These are phyloP conservation scores for Lepidonotus clava DNA, from an alignment of 2,888 invertebrate genomes.

Conservation along the genomic window DNA sequence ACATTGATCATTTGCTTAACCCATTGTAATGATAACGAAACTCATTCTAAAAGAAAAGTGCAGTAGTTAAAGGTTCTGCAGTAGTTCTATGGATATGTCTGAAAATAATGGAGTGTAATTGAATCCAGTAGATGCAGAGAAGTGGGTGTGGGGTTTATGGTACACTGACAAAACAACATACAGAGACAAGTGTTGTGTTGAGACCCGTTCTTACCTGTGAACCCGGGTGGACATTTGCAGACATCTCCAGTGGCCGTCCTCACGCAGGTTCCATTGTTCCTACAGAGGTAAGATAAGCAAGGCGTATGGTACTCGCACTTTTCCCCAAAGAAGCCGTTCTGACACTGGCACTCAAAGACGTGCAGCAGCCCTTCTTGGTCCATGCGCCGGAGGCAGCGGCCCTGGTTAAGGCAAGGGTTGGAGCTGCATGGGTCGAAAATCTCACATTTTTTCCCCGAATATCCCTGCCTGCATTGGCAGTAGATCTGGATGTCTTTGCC, in stretches of 20 bases:
- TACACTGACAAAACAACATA: too few species aligned
- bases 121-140: too few species aligned
- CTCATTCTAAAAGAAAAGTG: too few species aligned
- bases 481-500: conserved; percentile 51
- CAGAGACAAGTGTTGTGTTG: too few species aligned
- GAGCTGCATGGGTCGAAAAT: conserved; percentile 61
- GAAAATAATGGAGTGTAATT: too few species aligned
- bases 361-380: conserved; percentile 42
- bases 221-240: conserved; percentile 60
- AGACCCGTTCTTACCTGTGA: conserved; percentile 59
- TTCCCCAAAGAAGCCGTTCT: conserved; percentile 63
- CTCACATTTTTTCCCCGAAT: conserved; percentile 61
- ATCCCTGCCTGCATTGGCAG: conserved; percentile 62
- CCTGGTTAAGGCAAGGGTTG: conserved; percentile 59
- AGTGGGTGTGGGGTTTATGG: too few species aligned
- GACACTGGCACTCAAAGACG: conserved; percentile 63
- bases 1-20: too few species aligned
- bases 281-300: conserved; percentile 54
- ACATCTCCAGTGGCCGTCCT: conserved; percentile 34
- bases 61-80: too few species aligned
- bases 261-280: conserved; percentile 61
- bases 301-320: conserved; percentile 63
- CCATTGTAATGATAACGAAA: too few species aligned
- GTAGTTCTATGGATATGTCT: too few species aligned
- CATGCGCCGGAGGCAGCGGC: conserved; percentile 54